Evolutionary conservation across 1,140 invertebrate genomes (phyloP), one percentile per base, ranked within the genome.

Genomic region (Drosophila prosaltans): DNA sequence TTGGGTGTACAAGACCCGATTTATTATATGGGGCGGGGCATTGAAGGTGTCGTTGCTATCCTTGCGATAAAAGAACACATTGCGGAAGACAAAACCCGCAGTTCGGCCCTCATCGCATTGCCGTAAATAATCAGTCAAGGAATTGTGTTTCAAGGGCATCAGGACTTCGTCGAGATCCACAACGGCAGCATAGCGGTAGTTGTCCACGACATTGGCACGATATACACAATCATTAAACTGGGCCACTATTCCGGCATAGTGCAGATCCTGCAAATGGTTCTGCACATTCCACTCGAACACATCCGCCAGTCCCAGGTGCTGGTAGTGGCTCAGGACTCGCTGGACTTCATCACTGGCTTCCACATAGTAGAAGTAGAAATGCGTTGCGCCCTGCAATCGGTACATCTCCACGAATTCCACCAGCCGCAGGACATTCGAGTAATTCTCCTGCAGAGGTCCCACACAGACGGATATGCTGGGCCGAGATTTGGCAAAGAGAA

Each of bases 401-500:
- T 96, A 95, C 66, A 95, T 92, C 88, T 96, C 95, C 32, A 96
- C 92, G 86, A 95, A 95, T 89, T 96, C 95, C 6, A 95, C 92
- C 51, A 96, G 90, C 32, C 95, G 93, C 11, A 91, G 51, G 1
- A 84, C 84, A 48, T 93, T 84, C 62, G 94, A 93, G 90, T 95
- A 96, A 51, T 94, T 92, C 75, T 94, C 94, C 90, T 95, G 95
- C 54, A 96, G 74, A 0, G 95, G 95, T 54, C 95, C 95, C 0
- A 96, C 93, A 81, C 95, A 96, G 2, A 95, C 93, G 0, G 95
- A 94, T 39, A 96, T 70, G 0, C 63, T 62, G 3, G 88, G 63
- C 36, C 75, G 74, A 2, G 90, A 88, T 16, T 78, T 74, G 2
- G 8, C 60, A 48, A 92, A 88, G n/a, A 91, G 41, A 6, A 74